Evolutionary conservation across 2,888 invertebrate species (phyloP), one percentile per base, ranked within the genome.

Genomic region (Meteorus colon): DNA sequence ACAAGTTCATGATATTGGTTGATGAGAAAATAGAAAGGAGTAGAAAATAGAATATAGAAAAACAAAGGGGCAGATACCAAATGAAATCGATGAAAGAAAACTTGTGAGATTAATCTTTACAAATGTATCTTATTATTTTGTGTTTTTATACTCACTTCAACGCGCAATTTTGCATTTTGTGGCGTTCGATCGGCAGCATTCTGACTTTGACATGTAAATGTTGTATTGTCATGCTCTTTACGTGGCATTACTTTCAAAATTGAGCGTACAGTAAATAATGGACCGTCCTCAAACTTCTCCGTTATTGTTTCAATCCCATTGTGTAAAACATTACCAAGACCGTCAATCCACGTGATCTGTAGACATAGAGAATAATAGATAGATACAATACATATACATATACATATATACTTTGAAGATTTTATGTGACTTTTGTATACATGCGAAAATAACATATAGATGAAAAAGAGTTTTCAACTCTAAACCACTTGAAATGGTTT

Each of bases 301-400:
- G 94, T 93, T 16, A 93, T 93, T 86, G 95, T 94, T 79, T 95
- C 95, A 82, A 96, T 95, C 79, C 95, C 96, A 82, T 94, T 94
- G 29, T 94, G 94, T 78, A 97, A 90, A 31, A 96, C 96, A 82
- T 95, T 96, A 48, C 96, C 96, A 76, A 94, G 92, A 41, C 96
- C 96, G 90, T 97, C 97, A 84, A 97, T 95, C 97, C 97, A 97
- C 67, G 96, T 97, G 83, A 97, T 96, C 94, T 96, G 90, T 19
- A 6, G 24, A 55, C 55, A 55, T 1, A 19, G 19, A 55, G 19
- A 55, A 55, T 19, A 19, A 19, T 72, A 69, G 67, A 24, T 67
- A 2, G 8, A 34, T 31, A 63, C 74, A 69, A 48, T 12, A 24
- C 1, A 24, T 1, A 71, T 62, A 24, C 1, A 24, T 1, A 71